phyloP scores from a whole-genome alignment of 2,888 invertebrate genomes.

The Heliconius erato region DNA sequence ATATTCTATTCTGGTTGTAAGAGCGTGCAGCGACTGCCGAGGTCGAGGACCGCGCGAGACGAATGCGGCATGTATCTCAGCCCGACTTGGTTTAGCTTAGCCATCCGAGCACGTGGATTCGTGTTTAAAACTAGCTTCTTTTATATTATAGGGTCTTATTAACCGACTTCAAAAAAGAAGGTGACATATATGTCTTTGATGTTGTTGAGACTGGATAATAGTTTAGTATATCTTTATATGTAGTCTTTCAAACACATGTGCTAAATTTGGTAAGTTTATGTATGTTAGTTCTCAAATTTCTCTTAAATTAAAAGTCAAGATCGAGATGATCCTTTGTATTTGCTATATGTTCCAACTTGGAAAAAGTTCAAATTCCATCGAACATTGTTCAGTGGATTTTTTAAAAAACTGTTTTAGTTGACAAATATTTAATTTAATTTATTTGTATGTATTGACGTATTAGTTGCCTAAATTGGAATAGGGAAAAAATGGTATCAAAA shows the following conservation, averaged over 20 bases:
- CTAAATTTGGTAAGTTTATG: not conserved
- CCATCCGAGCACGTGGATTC: slow-evolving; percentile 28
- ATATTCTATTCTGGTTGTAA: slow-evolving; percentile 39
- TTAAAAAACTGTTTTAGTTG: not conserved
- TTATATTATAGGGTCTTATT: slow-evolving; percentile 1
- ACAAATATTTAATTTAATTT: not conserved
- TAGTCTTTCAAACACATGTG: not conserved
- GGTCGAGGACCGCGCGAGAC: slow-evolving; percentile 45
- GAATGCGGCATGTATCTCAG: slow-evolving; percentile 43
- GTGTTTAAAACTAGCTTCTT: slow-evolving; percentile 11
- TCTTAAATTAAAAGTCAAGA: too few relatives aligned
- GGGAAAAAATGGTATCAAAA: not conserved
- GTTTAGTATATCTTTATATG: not conserved
- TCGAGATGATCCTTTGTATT: not conserved
- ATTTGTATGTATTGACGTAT: too few relatives aligned
- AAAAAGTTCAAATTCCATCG: not conserved
- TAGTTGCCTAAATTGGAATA: too few relatives aligned
- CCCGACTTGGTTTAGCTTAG: slow-evolving; percentile 24
- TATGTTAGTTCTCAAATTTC: not conserved
- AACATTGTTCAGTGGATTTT: too few relatives aligned
- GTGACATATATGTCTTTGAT: not conserved
- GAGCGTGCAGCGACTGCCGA: slow-evolving; percentile 31
- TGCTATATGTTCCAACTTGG: not conserved
- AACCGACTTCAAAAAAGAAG: not conserved
- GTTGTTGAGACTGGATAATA: not conserved